Evolutionary conservation across 2,797 vertebrate genomes (phyloP).

Genomic region (Oophaga sylvatica): DNA sequence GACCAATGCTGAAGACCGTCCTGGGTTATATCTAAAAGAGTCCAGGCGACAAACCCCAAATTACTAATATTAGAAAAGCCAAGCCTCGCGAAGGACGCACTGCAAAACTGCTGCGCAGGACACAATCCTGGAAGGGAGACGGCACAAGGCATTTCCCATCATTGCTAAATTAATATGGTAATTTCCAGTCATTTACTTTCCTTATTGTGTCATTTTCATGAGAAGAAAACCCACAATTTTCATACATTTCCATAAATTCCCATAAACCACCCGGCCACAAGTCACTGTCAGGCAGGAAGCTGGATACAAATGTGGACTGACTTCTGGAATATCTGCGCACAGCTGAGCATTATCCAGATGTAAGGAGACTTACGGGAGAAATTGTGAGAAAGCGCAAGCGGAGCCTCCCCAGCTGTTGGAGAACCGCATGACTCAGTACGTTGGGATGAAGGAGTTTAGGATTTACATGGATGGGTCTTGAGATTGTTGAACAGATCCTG

Average conservation of each 20-base stretch:
- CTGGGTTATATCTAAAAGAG: no score
- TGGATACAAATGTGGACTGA: background rate
- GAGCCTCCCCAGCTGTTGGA: background rate
- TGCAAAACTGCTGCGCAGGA: background rate
- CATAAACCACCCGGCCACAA: background rate
- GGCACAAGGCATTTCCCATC: background rate
- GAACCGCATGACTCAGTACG: background rate
- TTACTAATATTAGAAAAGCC: no score
- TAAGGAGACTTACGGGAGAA: background rate
- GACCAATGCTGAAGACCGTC: background rate
- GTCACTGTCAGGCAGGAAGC: background rate
- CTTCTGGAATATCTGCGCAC: background rate
- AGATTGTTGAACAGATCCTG: no score
- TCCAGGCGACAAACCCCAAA: no score
- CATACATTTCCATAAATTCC: constrained; percentile 19
- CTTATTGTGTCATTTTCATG: background rate
- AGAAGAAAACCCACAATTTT: background rate
- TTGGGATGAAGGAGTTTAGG: background rate
- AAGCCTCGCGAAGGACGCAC: background rate
- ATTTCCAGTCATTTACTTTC: background rate
- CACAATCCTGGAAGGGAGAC: no score
- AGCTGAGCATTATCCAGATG: background rate
- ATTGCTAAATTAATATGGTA: constrained; percentile 27
- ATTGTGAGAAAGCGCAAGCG: background rate
- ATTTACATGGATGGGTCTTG: background rate